Conservation (phyloP, 1,140 invertebrate species). For the Temnothorax longispinosus region DNA sequence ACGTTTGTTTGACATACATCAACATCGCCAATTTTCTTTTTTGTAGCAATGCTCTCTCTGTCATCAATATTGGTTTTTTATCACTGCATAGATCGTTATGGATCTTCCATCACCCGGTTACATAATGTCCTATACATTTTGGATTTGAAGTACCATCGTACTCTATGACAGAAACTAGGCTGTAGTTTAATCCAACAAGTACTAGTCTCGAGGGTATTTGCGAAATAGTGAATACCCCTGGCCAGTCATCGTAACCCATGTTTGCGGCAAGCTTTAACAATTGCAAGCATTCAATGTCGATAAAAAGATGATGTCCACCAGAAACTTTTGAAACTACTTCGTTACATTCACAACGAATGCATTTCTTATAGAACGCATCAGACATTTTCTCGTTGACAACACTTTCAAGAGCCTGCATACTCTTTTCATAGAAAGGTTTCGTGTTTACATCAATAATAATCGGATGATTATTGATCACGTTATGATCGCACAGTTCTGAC, state of each 20-base stretch:
- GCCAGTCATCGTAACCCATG: background rate
- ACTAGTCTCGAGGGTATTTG: background rate
- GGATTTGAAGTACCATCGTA: background rate
- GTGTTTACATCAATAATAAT: too few species aligned
- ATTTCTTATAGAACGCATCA: background rate
- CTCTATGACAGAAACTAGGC: background rate
- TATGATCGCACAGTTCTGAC: too few species aligned
- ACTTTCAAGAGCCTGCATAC: background rate
- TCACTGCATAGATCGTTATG: background rate
- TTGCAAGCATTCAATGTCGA: slow-evolving; percentile 3
- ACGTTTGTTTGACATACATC: background rate
- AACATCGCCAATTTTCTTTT: background rate
- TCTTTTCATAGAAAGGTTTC: too few species aligned
- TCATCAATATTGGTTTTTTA: background rate
- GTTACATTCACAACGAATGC: background rate
- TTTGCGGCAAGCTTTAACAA: background rate
- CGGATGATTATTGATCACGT: too few species aligned
- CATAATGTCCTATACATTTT: background rate
- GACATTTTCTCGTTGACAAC: background rate
- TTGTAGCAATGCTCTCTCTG: background rate
- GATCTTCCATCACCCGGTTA: background rate
- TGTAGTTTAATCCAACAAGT: background rate
- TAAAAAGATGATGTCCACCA: background rate
- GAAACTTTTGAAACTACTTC: background rate
- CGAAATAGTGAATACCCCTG: background rate